phyloP scores from a whole-genome alignment of 2,113 vertebrate species.

The Tupaia tana region DNA sequence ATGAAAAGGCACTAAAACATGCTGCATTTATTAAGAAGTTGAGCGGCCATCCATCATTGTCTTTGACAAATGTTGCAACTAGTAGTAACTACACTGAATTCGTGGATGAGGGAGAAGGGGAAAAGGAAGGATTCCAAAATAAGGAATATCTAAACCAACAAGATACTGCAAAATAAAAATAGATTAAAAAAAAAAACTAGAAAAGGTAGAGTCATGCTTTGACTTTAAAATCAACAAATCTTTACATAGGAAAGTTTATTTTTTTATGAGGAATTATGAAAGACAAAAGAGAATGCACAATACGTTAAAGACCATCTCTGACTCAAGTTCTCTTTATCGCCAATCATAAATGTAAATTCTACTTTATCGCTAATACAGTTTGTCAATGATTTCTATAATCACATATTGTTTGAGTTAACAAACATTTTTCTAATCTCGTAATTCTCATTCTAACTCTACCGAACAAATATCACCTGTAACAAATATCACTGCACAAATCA shows the following conservation, averaged over 20 bases:
- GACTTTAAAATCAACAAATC: not conserved
- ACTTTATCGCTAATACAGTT: not conserved
- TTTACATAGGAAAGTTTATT: not conserved
- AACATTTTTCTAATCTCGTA: not conserved
- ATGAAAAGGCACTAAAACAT: constrained; percentile 10
- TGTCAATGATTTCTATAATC: not conserved
- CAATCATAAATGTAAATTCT: not conserved
- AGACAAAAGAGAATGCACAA: not conserved
- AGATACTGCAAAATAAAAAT: not conserved
- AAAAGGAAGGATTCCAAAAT: constrained; percentile 6
- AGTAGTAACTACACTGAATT: not conserved
- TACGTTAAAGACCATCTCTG: not conserved
- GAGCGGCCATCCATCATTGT: constrained; percentile 23
- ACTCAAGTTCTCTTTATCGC: not conserved
- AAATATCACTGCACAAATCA: not conserved
- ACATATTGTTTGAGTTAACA: not conserved
- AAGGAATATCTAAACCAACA: not conserved
- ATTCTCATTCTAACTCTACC: not conserved
- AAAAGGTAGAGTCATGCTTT: not conserved
- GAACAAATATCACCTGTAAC: not conserved
- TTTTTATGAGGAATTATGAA: not conserved
- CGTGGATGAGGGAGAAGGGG: accelerated
- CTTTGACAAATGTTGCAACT: not conserved
- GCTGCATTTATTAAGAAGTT: constrained; percentile 45
- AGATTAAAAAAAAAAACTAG: not conserved